These are phyloP conservation scores for Caenorhabditis uteleia DNA, from an alignment of 2,888 invertebrate genomes.

Conservation along the genomic window DNA sequence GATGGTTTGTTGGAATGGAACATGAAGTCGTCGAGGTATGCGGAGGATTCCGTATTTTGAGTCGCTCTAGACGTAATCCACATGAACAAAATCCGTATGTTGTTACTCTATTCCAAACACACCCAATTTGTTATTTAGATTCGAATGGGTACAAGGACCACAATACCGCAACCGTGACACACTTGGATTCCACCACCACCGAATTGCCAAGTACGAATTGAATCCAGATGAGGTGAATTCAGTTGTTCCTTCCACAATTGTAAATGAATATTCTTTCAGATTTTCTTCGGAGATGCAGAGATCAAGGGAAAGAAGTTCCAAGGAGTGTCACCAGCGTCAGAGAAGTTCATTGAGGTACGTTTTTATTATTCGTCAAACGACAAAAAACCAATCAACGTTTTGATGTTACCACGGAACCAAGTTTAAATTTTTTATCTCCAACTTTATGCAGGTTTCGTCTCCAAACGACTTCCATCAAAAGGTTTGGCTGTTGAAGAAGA, in stretches of 20 bases:
- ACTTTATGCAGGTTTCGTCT: conserved; percentile 20
- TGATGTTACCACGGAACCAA: no score
- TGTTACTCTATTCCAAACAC: neutral
- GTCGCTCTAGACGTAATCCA: conserved; percentile 35
- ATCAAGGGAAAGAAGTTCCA: conserved; percentile 33
- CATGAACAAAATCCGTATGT: conserved; percentile 38
- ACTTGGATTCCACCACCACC: conserved; percentile 49
- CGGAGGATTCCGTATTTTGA: conserved; percentile 57
- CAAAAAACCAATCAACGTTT: no score
- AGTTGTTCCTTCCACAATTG: neutral
- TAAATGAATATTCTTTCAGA: conserved; percentile 6
- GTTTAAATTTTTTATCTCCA: no score
- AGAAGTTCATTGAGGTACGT: conserved; percentile 23
- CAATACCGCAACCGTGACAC: conserved; percentile 24
- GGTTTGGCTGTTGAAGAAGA: conserved; percentile 34
- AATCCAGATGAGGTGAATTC: neutral
- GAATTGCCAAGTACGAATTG: conserved; percentile 41
- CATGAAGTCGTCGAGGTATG: conserved; percentile 50
- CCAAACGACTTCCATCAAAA: conserved; percentile 14
- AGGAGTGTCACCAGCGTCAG: conserved; percentile 35
- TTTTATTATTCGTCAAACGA: no score
- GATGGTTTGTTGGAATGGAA: conserved; percentile 49
- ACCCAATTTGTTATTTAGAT: conserved; percentile 12
- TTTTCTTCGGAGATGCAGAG: conserved; percentile 47
- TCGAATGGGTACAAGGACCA: conserved; percentile 46